Conservation (phyloP, 1,140 invertebrate genomes). For the Penaeus chinensis region DNA sequence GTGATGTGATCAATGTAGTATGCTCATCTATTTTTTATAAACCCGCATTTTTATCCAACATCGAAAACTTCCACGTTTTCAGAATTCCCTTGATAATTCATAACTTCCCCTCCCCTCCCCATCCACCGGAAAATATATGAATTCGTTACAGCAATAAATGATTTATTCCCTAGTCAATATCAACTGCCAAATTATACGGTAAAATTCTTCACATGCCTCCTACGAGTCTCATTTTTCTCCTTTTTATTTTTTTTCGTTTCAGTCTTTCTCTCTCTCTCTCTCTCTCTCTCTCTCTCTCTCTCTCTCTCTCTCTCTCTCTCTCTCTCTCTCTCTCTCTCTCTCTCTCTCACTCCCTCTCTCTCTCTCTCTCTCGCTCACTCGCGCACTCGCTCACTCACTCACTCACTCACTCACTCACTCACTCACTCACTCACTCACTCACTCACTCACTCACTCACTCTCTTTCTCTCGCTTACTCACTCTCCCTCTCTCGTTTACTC, state of each 20-base stretch:
- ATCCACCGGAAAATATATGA: slow-evolving; percentile 1
- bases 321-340: neutral
- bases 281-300: neutral
- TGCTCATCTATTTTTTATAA: too few species aligned
- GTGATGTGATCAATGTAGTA: too few species aligned
- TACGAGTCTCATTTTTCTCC: neutral
- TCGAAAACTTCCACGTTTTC: too few species aligned
- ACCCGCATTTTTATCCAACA: too few species aligned
- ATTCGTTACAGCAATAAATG: slow-evolving; percentile 14
- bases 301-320: neutral
- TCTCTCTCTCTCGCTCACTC: neutral
- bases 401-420: neutral
- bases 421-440: neutral
- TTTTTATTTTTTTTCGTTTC: neutral
- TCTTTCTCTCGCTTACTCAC: neutral
- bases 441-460: slow-evolving; percentile 20
- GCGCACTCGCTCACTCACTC: neutral
- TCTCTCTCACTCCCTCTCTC: neutral
- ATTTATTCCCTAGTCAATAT: slow-evolving; percentile 21
- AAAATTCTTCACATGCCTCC: slow-evolving; percentile 17
- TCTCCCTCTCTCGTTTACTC: neutral
- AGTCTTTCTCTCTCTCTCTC: neutral
- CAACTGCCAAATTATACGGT: slow-evolving; percentile 26
- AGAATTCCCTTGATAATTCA: too few species aligned
- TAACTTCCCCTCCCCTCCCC: neutral